phyloP scores from a whole-genome alignment of 2,113 vertebrate genomes.

The Brachyhypopomus gauderio region DNA sequence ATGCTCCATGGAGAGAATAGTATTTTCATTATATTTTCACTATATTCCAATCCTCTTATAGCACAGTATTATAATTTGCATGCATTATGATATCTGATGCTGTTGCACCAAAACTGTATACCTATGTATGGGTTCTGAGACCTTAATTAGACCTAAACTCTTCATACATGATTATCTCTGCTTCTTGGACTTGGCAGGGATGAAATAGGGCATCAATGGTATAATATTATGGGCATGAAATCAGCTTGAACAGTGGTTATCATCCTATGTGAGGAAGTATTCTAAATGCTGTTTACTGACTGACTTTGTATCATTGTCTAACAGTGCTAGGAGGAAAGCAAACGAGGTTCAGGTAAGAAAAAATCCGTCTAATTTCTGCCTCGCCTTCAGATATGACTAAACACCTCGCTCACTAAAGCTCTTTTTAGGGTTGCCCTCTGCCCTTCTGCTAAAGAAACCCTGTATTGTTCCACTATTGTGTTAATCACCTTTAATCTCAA shows the following conservation, averaged over 20 bases:
- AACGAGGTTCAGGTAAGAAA: neutral
- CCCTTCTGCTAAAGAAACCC: neutral
- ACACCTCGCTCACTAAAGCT: neutral
- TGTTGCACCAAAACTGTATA: too few species aligned
- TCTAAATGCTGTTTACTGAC: neutral
- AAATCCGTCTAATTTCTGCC: neutral
- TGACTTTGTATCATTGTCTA: neutral
- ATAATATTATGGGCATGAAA: conserved; percentile 10
- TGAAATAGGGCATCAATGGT: neutral
- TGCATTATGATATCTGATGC: too few species aligned
- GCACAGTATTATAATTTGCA: too few species aligned
- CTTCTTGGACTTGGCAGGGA: neutral
- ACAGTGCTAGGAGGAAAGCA: neutral
- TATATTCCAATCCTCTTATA: neutral
- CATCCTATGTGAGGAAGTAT: neutral
- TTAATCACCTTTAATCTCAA: neutral
- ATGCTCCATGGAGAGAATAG: neutral
- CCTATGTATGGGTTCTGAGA: neutral
- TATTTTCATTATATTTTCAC: neutral
- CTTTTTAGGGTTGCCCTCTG: neutral
- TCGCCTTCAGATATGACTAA: conserved; percentile 1
- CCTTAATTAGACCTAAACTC: neutral
- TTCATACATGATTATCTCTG: neutral
- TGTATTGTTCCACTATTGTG: neutral
- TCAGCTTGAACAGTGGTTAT: neutral